A percentile compares a stretch with the other conserved stretches of the same genome.
Conservation (phyloP, 2,797 vertebrate species). For the Aeoliscus strigatus region DNA sequence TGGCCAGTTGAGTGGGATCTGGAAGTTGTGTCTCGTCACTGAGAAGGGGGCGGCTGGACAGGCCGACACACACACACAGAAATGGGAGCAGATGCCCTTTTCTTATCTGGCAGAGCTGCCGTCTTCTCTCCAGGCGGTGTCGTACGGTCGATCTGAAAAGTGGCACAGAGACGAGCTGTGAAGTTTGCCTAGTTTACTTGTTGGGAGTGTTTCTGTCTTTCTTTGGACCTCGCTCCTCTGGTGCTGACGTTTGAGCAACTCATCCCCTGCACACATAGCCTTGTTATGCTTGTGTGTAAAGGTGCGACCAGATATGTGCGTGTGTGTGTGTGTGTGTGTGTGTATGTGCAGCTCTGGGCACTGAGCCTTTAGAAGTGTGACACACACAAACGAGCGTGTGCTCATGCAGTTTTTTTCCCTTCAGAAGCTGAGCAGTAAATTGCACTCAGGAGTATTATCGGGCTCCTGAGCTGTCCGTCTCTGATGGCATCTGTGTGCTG, state of each 20-base stretch:
- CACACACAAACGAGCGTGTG: slow-evolving; percentile 17
- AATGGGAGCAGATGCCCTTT: slow-evolving; percentile 58
- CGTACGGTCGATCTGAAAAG: slow-evolving; percentile 32
- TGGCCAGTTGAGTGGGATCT: slow-evolving; percentile 46
- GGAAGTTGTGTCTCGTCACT: slow-evolving; percentile 48
- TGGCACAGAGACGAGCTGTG: slow-evolving; percentile 15
- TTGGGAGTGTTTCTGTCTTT: slow-evolving; percentile 21
- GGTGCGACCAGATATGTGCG: not conserved
- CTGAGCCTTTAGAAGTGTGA: slow-evolving; percentile 28
- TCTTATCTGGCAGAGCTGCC: slow-evolving; percentile 35
- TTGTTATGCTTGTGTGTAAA: slow-evolving; percentile 8
- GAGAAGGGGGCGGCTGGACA: slow-evolving; percentile 39
- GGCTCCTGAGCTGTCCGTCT: slow-evolving; percentile 27
- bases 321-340: slow-evolving; percentile 9
- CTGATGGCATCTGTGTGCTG: slow-evolving; percentile 22
- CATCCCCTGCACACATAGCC: slow-evolving; percentile 1
- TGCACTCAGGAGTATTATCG: slow-evolving; percentile 50
- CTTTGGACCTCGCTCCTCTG: slow-evolving; percentile 25
- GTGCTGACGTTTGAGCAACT: too few species aligned
- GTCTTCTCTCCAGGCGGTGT: slow-evolving; percentile 34
- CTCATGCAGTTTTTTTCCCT: slow-evolving; percentile 8
- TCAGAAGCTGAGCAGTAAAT: slow-evolving; percentile 40
- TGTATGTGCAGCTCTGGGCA: slow-evolving; percentile 13
- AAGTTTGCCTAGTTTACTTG: slow-evolving; percentile 35
- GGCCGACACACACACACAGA: slow-evolving; percentile 12